Base-by-base conservation (phyloP, 2,888 invertebrate genomes). In the Eristalis pertinax region DNA sequence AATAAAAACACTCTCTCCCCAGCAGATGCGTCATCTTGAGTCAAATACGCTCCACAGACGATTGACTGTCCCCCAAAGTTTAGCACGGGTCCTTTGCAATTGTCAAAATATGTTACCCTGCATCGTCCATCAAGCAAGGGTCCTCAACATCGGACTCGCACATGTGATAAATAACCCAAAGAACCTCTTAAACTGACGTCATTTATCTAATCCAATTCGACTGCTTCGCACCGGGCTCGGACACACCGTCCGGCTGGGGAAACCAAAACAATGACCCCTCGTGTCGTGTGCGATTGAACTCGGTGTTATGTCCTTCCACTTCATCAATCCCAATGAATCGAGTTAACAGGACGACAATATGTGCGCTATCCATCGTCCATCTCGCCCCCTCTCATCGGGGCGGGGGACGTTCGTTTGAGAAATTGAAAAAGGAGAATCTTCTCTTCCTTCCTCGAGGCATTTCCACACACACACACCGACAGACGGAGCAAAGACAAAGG, bases 241-340 rank as follows among this genome's bases (percentile, higher is more conserved):
- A 69, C 38, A 50, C 32, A 38, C 35, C 15, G 22, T n/a, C 22
- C 3, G 60, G 62, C 22, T 8, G 19, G 50, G 50, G 50, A 63
- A 62, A 74, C 63, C 77, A 62, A 74, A 82, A 85, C 85, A 85
- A 82, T 82, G 63, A 77, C 85, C 77, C 8, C 68, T 77, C 69
- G 68, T 77, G 64, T 64, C 73, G 50, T n/a, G 68, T 85, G 58
- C 73, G 76, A 85, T 85, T 73, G 76, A 81, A 81, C 84, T 50
- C 80, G 84, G 69, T 76, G 84, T 80, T 84, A 82, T 85, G 77
- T 78, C 85, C 85, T 86, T 86, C 74, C 74, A 75, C 78, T 86
- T 70, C 85, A 86, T 86, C 85, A 86, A 82, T 74, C 65, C 78
- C 65, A 75, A 82, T 78, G 77, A 80, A 84, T 74, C 69, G 70